Conservation (phyloP, 53 echinoderm and acorn worm species). For the Actinopyga echinites region DNA sequence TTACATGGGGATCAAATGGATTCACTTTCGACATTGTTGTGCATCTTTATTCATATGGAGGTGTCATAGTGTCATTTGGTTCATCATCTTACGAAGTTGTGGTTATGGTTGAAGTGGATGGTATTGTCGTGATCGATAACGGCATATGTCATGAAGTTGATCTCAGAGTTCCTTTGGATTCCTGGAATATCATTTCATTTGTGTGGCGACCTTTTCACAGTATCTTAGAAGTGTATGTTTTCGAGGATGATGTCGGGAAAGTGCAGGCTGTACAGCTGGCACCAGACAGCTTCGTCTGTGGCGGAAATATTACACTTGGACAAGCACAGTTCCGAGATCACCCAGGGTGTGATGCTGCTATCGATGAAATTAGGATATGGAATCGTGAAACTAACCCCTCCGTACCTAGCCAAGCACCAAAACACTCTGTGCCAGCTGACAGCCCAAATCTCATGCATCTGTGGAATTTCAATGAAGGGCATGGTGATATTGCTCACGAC, state of each 20-base stretch:
- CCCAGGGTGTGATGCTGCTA: slow-evolving; percentile 51
- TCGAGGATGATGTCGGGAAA: slow-evolving; percentile 63
- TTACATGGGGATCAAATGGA: slow-evolving; percentile 51
- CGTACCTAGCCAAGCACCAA: slow-evolving; percentile 61
- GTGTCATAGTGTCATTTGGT: slow-evolving; percentile 71
- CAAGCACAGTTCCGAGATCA: slow-evolving; percentile 64
- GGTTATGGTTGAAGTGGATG: slow-evolving; percentile 46
- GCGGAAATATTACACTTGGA: slow-evolving; percentile 67
- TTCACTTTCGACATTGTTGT: slow-evolving; percentile 77
- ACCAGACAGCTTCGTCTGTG: slow-evolving; percentile 40
- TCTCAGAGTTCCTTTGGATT: slow-evolving; percentile 44
- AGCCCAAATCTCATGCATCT: slow-evolving; percentile 67
- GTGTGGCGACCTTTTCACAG: slow-evolving; percentile 72
- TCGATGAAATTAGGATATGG: slow-evolving; percentile 87
- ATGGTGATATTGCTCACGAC: slow-evolving; percentile 50
- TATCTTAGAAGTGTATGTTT: slow-evolving; percentile 76
- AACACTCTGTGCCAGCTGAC: slow-evolving; percentile 47
- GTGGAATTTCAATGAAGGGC: slow-evolving; percentile 83
- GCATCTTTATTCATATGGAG: slow-evolving; percentile 48
- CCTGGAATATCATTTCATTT: slow-evolving; percentile 76
- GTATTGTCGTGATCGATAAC: slow-evolving; percentile 44
- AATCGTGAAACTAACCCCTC: slow-evolving; percentile 81
- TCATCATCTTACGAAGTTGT: slow-evolving; percentile 59
- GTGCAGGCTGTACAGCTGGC: slow-evolving; percentile 70
- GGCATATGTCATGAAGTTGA: slow-evolving; percentile 38